These are phyloP conservation scores for Nematolebias whitei DNA, from an alignment of 2,113 vertebrate species.

Conservation along the genomic window DNA sequence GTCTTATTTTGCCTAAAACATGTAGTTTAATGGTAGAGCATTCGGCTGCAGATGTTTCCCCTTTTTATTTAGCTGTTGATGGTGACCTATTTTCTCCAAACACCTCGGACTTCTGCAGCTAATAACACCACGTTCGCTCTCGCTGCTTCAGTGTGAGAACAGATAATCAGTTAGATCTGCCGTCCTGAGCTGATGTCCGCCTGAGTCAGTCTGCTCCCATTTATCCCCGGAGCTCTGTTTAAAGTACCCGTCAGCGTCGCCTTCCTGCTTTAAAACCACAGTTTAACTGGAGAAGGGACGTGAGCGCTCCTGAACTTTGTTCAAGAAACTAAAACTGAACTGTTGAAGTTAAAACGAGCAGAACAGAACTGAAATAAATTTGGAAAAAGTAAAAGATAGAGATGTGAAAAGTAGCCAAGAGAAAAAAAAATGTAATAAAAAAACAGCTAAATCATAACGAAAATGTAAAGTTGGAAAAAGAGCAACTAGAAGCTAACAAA, in stretches of 20 bases:
- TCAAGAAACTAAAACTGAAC: too few relatives aligned
- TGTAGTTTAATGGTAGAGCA: slow-evolving; percentile 74
- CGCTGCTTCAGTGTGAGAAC: slow-evolving; percentile 49
- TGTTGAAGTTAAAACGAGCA: too few relatives aligned
- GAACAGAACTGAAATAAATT: too few relatives aligned
- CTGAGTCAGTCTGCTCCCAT: slow-evolving; percentile 15
- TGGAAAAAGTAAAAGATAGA: too few relatives aligned
- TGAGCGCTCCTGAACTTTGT: too few relatives aligned
- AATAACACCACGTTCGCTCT: slow-evolving; percentile 13
- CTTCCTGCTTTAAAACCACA: background rate
- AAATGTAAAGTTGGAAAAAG: too few relatives aligned
- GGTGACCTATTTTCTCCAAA: slow-evolving; percentile 18
- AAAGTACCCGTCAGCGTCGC: background rate
- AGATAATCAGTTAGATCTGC: slow-evolving; percentile 38
- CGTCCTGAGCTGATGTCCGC: slow-evolving; percentile 7
- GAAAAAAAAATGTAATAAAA: too few relatives aligned
- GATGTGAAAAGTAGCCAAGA: too few relatives aligned
- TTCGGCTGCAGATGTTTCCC: slow-evolving; percentile 81
- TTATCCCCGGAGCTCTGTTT: slow-evolving; percentile 1
- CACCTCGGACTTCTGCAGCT: background rate
- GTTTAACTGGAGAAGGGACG: background rate
- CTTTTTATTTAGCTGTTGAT: too few relatives aligned
- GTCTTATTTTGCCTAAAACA: background rate
- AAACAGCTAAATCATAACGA: too few relatives aligned
- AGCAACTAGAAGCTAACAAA: too few relatives aligned